Evolutionary conservation across 92 coral and sea anemone genomes (phyloP).

Genomic region (Nematostella vectensis): DNA sequence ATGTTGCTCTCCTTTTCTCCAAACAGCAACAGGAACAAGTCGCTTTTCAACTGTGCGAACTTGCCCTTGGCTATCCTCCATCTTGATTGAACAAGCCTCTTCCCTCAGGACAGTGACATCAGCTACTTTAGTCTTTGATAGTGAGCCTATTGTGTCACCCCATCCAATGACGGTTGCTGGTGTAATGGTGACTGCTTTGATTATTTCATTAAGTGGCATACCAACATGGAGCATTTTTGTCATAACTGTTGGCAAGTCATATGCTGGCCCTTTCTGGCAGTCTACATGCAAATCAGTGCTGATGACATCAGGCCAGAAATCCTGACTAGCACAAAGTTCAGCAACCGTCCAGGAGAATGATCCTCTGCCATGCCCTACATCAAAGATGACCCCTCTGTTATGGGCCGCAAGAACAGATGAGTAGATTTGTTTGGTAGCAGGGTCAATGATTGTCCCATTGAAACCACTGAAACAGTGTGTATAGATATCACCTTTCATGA

Average conservation of each 20-base stretch:
- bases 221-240: constrained; percentile 75
- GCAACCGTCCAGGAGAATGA: constrained; percentile 89
- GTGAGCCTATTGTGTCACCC: constrained; percentile 50
- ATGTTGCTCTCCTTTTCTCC: constrained; percentile 49
- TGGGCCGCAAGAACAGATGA: constrained; percentile 46
- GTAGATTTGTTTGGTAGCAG: constrained; percentile 20
- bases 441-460: constrained; percentile 50
- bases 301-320: constrained; percentile 77
- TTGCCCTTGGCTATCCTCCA: constrained; percentile 69
- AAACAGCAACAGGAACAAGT: constrained; percentile 63
- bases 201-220: constrained; percentile 66
- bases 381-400: constrained; percentile 66
- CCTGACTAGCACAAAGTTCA: constrained; percentile 67
- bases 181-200: constrained; percentile 60
- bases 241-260: constrained; percentile 66
- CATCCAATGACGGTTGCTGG: constrained; percentile 75
- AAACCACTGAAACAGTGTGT: constrained; percentile 64
- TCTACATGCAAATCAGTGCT: constrained; percentile 70
- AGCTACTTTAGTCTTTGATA: constrained; percentile 35
- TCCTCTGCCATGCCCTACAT: constrained; percentile 83
- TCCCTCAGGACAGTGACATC: constrained; percentile 56
- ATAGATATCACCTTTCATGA: constrained; percentile 65
- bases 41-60: constrained; percentile 27
- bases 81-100: constrained; percentile 36
- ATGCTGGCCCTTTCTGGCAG: constrained; percentile 60